Percentiles rank a stretch among this genome's conserved stretches.
Conservation (phyloP, 2,888 invertebrate species). For the Parthenolecanium corni region DNA sequence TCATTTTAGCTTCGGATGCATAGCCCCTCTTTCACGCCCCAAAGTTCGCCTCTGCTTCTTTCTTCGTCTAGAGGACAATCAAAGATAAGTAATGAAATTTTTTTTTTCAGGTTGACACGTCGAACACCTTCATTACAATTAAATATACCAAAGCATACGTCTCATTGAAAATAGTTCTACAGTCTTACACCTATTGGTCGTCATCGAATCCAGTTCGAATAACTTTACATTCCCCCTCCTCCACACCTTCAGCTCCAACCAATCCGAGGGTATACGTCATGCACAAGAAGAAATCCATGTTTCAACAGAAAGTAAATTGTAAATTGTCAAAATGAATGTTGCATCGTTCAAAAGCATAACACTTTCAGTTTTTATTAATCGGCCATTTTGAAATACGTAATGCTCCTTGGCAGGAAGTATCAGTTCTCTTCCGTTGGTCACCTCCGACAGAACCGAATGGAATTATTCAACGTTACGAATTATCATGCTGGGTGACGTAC, state of each 20-base stretch:
- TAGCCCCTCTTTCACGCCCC: too few species aligned
- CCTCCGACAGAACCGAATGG: constrained; percentile 63
- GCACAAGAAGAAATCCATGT: constrained; percentile 7
- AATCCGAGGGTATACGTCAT: constrained; percentile 61
- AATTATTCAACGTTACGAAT: constrained; percentile 57
- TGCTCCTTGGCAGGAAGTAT: constrained; percentile 38
- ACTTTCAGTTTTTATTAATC: background rate
- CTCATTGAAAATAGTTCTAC: constrained; percentile 56
- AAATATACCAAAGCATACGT: constrained; percentile 49
- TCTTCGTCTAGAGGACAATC: too few species aligned
- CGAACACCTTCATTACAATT: constrained; percentile 21
- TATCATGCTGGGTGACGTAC: constrained; percentile 51
- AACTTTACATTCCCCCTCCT: constrained; percentile 62
- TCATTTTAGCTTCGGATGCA: too few species aligned
- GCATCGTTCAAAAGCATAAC: background rate
- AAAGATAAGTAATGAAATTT: too few species aligned
- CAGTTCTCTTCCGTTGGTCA: constrained; percentile 69
- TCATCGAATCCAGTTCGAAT: constrained; percentile 52
- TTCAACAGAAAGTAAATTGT: constrained; percentile 12
- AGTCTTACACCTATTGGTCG: constrained; percentile 77
- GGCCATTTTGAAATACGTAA: constrained; percentile 35
- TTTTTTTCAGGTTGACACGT: constrained; percentile 27
- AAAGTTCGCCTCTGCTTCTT: too few species aligned
- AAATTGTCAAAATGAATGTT: background rate
- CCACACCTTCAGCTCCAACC: constrained; percentile 63